Evolutionary conservation across 2,113 vertebrate species (phyloP).

Genomic region (Sakesphorus luctuosus): DNA sequence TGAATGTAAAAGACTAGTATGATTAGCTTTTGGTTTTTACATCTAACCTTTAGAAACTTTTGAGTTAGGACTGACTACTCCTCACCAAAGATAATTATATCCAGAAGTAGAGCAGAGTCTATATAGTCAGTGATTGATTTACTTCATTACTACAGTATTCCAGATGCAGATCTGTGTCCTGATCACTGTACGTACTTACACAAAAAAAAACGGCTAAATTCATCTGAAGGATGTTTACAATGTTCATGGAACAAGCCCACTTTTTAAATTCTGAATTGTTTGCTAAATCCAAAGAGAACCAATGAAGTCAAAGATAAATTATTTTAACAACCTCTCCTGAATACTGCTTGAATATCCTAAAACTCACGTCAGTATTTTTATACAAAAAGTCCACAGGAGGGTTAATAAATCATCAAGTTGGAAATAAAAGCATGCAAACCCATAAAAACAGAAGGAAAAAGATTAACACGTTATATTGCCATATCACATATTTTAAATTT

Average conservation of each 20-base stretch:
- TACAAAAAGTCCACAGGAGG: not conserved
- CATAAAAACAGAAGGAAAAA: not conserved
- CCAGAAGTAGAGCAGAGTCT: not conserved
- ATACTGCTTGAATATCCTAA: not conserved
- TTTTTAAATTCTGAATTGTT: not conserved
- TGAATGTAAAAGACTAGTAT: not conserved
- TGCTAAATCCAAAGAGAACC: not conserved
- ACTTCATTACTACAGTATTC: not conserved
- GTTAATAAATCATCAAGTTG: not conserved
- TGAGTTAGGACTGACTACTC: not conserved
- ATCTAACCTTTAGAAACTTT: not conserved
- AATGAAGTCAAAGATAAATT: not conserved
- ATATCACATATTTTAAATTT: not conserved
- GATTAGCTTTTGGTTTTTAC: not conserved
- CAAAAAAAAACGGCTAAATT: not conserved
- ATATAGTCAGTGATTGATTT: not conserved
- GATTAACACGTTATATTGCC: not conserved
- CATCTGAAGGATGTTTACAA: not conserved
- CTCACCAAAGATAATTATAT: not conserved
- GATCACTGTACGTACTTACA: not conserved
- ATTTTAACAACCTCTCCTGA: not conserved
- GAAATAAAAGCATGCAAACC: not conserved
- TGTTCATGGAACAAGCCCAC: accelerated
- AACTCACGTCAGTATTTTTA: not conserved
- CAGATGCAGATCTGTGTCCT: not conserved